Conservation (phyloP, 2,113 vertebrate species). For the Hylia prasina region DNA sequence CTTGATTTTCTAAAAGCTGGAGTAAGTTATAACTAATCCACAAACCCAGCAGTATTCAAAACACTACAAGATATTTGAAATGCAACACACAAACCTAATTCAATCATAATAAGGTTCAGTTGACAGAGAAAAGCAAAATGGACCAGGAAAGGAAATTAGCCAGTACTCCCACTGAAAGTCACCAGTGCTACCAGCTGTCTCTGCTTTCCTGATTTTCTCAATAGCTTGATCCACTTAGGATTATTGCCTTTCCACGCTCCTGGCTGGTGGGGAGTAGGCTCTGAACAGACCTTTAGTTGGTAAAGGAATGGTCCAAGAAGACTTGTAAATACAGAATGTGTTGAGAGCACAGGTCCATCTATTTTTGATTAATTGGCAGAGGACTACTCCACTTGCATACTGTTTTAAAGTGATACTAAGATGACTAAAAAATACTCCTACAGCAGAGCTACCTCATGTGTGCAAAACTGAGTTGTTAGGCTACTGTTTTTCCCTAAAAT, state of each 20-base stretch:
- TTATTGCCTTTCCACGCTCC: neutral
- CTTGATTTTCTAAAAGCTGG: neutral
- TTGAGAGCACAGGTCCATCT: neutral
- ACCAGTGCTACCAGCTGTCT: neutral
- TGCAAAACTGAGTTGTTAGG: neutral
- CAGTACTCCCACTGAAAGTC: neutral
- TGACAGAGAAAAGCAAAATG: neutral
- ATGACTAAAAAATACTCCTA: neutral
- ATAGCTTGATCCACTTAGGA: neutral
- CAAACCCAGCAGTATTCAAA: neutral
- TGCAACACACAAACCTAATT: neutral
- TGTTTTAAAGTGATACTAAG: neutral
- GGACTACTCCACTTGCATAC: neutral
- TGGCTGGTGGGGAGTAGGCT: neutral
- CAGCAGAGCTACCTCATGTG: neutral
- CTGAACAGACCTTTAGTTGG: neutral
- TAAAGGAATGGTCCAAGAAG: neutral
- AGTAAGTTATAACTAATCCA: neutral
- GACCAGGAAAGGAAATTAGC: neutral
- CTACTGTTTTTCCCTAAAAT: neutral
- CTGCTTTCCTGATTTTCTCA: neutral
- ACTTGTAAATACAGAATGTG: fast-evolving
- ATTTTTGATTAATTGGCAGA: neutral
- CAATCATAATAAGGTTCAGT: neutral
- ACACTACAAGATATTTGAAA: neutral